Base-by-base conservation (phyloP, 2,888 invertebrate genomes). In the Ormia ochracea region DNA sequence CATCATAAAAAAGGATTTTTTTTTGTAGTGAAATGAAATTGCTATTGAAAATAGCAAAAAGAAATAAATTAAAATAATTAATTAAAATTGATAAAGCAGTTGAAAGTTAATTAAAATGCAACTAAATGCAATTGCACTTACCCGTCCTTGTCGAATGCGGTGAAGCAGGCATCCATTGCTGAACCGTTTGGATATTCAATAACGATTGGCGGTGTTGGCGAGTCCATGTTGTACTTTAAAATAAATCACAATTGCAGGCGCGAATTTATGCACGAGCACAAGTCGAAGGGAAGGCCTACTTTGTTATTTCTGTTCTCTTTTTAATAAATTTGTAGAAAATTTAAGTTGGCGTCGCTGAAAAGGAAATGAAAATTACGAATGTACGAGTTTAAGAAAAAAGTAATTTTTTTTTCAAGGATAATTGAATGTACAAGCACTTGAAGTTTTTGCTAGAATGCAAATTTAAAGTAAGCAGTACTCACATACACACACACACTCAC, bases 121-220 rank as follows among this genome's bases (percentile, higher is more conserved):
- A 3, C 7, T 12, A 21, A 56, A 54, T 72, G 38, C 43, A 56
- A 9, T 63, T 58, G 31, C 63, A 92, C 93, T 92, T 91, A 95
- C 94, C 94, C 93, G 91, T 96, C 95, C 90, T 95, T 96, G 90
- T 96, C 96, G 90, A 96, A 96, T 83, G 96, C 95, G 86, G 94
- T 93, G 90, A 96, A 96, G 91, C 96, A 96, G 88, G 96, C 96
- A 91, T 96, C 96, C 96, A 96, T 96, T 89, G 93, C 92, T 90
- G 90, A 89, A 87, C 91, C 91, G 90, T 91, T 91, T 85, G 90
- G 90, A 89, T 92, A 91, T 86, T 91, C 91, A 87, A 88, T 84
- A 84, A 87, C 88, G 85, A 88, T 89, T 88, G 87, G 84, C 85
- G 89, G 88, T 85, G 87, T 88, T 85, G 89, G 88, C 84, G 89